Base-by-base conservation (phyloP, 2,113 vertebrate genomes). In the Aphyosemion australe region DNA sequence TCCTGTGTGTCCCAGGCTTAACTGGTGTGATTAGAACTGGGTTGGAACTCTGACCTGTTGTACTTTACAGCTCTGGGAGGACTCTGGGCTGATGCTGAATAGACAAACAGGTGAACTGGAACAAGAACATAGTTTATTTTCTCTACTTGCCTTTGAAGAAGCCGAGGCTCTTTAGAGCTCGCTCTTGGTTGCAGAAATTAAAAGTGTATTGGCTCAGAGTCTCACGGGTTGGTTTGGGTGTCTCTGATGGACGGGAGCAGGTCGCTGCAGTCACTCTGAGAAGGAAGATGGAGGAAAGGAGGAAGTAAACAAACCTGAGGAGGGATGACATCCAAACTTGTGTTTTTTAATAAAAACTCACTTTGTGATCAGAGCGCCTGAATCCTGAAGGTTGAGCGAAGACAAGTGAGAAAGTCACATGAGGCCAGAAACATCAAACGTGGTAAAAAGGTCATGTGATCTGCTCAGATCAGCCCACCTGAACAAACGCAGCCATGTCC, bases 401-500 rank as follows among this genome's bases (percentile, higher is more conserved):
- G 21, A 57, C 7, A n/a, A 26, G 20, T 13, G 4, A 41, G 12
- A 21, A 49, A 15, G 12, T 19, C 2, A 26, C 26, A 26, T 26
- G 26, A 26, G 39, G 34, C 32, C 2, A 6, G 1, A 41, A 20
- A 42, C 37, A 39, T 10, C 7, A 8, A 39, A 39, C 11, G 7
- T 39, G 37, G 8, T 39, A 8, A 39, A 8, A 39, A 39, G 37
- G 37, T 39, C 8, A 39, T 39, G 8, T 39, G 8, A 12, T 2
- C 34, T 10, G 37, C 8, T 20, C 4, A 5, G 3, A 26, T 49
- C 18, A 16, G 2, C 64, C 13, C 66, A 94, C 94, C 92, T 94
- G 88, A 47, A 94, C 75, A 19, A 95, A 94, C 2, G 69, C 84
- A 1, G 90, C 88, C 86, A 89, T 88, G 73, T 94, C 89, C 0